phyloP scores from a whole-genome alignment of 2,888 invertebrate species.

The Drosophila subquinaria region DNA sequence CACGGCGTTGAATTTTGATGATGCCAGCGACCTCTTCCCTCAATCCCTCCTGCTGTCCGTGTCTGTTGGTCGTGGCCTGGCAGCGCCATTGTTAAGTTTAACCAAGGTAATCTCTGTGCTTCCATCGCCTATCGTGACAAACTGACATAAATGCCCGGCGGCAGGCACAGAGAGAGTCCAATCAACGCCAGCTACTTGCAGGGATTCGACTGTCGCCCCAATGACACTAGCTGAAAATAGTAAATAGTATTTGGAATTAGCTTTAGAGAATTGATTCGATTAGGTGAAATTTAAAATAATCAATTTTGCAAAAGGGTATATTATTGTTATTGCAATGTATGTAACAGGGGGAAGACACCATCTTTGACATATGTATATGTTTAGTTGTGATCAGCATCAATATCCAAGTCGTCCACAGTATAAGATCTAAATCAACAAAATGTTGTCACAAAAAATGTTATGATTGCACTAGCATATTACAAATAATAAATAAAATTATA shows the following conservation, averaged over 20 bases:
- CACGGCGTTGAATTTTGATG: slow-evolving; percentile 77
- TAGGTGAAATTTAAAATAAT: neutral
- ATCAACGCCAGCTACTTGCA: slow-evolving; percentile 80
- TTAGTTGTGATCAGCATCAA: neutral
- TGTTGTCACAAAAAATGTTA: no score
- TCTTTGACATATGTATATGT: neutral
- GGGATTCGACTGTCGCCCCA: slow-evolving; percentile 37
- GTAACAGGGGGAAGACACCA: no score
- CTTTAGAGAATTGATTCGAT: neutral
- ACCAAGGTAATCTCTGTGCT: slow-evolving; percentile 79
- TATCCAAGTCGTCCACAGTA: neutral
- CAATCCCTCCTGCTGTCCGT: slow-evolving; percentile 7
- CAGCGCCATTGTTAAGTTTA: slow-evolving; percentile 80
- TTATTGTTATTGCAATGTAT: no score
- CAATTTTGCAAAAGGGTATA: neutral
- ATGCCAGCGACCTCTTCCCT: slow-evolving; percentile 41
- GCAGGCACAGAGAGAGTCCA: slow-evolving; percentile 75
- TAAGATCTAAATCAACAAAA: no score
- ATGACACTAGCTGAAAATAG: slow-evolving; percentile 41
- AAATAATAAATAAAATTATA: no score
- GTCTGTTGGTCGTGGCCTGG: slow-evolving; percentile 65
- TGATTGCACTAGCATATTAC: no score
- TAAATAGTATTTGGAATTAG: neutral
- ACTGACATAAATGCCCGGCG: slow-evolving; percentile 80
- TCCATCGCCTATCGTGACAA: slow-evolving; percentile 80